Base-by-base conservation (phyloP, 2,888 invertebrate genomes). In the Drosophila antonietae region DNA sequence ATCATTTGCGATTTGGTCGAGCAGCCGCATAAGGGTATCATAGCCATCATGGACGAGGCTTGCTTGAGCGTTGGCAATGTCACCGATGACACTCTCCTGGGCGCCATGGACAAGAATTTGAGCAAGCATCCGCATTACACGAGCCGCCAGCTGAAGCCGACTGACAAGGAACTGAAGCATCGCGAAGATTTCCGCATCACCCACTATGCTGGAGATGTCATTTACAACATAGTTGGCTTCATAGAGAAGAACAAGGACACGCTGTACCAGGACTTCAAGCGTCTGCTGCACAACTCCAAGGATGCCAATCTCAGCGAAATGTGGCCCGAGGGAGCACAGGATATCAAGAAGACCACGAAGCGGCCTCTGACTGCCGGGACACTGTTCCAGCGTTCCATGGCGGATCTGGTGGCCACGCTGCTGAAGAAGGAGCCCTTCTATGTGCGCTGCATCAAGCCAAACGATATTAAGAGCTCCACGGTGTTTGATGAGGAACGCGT, bases 191-290 rank as follows among this genome's bases (percentile, higher is more conserved):
- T 97, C 91, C 94, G 96, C 77, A 95, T 97, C 78, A 97, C 95
- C 15, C 99, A 99, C 93, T 99, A 99, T 92, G 99, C 99, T 0
- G 99, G 99, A 6, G 98, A 98, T 90, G 99, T 99, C 35, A 96
- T 97, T 15, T 99, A 99, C 94, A 95, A 95, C 62, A 95, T 98
- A 20, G 94, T 94, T 15, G 98, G 98, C 1, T 99, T 99, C 93
- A 95, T 99, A 93, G 99, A 99, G 93, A 99, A 99, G 94, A 99
- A 99, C 94, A 98, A 96, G 93, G 99, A 99, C 93, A 97, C 97
- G 0, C 94, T 99, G 56, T 99, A 97, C 94, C 98, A 98, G 94
- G 99, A 99, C 93, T 97, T 99, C 90, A 99, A 99, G 93, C 94
- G 99, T 35, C 93, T 99, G 65, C 94, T 99, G 79, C 98, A 95